Conservation (phyloP, 2,113 vertebrate species). For the Setophaga kirtlandii region DNA sequence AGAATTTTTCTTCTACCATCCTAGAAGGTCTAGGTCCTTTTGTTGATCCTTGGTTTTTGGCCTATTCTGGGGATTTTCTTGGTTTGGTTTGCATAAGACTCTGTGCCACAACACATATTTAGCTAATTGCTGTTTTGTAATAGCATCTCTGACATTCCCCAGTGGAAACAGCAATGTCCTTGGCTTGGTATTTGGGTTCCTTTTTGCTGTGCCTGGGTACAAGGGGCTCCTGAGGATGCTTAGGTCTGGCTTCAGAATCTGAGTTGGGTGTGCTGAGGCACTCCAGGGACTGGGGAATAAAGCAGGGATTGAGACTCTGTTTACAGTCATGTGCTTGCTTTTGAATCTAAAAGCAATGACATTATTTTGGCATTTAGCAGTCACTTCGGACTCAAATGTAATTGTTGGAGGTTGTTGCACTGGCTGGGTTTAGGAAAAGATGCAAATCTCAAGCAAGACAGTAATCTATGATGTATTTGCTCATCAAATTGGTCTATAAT, state of each 20-base stretch:
- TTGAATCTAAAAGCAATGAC: neutral
- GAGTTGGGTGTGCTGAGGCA: neutral
- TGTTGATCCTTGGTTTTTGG: neutral
- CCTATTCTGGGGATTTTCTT: neutral
- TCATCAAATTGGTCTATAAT: neutral
- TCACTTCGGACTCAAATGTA: neutral
- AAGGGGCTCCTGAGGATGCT: neutral
- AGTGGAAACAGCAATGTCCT: neutral
- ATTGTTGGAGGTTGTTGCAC: neutral
- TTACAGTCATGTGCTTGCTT: rapidly evolving
- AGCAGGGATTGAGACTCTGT: neutral
- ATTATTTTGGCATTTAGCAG: neutral
- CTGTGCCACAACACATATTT: neutral
- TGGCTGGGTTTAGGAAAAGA: neutral
- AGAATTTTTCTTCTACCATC: neutral
- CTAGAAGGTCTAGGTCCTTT: neutral
- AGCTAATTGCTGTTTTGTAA: neutral
- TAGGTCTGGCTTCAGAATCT: neutral
- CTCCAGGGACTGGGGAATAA: neutral
- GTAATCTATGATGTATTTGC: neutral
- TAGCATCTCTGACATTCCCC: neutral
- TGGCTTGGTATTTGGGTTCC: neutral
- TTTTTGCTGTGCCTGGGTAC: neutral
- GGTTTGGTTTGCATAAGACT: neutral
- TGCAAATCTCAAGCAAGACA: neutral